Percentiles rank a stretch among this genome's conserved stretches.
phyloP scores from a whole-genome alignment of 1,140 invertebrate genomes.

The honey bee (Apis mellifera) region DNA sequence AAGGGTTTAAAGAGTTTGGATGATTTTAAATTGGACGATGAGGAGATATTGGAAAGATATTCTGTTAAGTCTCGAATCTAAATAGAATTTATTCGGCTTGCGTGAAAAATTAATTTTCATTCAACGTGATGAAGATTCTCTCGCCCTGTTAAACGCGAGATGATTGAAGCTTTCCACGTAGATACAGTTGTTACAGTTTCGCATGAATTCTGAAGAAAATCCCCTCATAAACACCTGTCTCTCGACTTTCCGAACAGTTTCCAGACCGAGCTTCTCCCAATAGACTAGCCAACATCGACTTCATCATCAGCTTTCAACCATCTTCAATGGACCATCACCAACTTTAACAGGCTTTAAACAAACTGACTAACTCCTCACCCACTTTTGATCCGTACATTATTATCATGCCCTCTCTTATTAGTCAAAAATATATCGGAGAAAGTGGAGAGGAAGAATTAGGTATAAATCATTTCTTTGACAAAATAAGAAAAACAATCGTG shows the following conservation, averaged over 20 bases:
- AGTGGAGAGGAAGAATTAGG: no score
- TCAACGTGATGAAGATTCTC: neutral
- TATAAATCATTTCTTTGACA: no score
- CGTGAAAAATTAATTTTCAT: neutral
- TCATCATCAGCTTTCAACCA: neutral
- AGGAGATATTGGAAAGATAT: no score
- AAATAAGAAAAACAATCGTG: no score
- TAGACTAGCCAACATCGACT: neutral
- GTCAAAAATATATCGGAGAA: no score
- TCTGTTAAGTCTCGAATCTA: no score
- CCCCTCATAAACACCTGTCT: neutral
- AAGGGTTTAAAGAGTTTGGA: no score
- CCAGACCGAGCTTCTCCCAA: neutral
- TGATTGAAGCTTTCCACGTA: no score
- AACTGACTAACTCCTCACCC: neutral
- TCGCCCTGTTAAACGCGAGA: no score
- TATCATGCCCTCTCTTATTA: neutral
- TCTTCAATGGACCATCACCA: neutral
- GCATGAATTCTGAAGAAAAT: neutral
- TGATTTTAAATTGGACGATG: no score
- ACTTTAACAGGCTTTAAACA: constrained; percentile 21
- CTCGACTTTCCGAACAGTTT: neutral
- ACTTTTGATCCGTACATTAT: neutral
- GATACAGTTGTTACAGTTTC: neutral
- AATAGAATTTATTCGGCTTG: no score